Conservation (phyloP, 30 jellyfish, hydroid and myxozoan species). For the Turritopsis dohrnii region DNA sequence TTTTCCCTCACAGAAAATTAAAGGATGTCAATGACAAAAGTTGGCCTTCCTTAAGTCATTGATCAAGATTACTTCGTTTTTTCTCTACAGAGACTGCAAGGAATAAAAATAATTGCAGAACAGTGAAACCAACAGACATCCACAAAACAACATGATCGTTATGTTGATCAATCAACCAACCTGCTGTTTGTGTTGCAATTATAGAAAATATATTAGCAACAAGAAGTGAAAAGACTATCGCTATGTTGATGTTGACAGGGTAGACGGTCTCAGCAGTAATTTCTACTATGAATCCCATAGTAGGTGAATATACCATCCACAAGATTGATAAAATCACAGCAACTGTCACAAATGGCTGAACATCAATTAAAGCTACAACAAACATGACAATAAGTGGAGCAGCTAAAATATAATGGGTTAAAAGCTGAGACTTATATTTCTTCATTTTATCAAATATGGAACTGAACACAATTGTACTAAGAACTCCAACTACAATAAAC, state of each 20-base stretch:
- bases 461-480: conserved; percentile 7
- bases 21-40: background rate
- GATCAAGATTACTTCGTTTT: background rate
- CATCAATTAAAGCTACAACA: background rate
- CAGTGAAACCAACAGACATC: background rate
- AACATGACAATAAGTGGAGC: background rate
- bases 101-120: background rate
- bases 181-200: background rate
- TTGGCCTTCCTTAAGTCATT: background rate
- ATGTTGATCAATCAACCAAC: conserved; percentile 1
- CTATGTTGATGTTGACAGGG: background rate
- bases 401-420: background rate
- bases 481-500: background rate
- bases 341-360: background rate
- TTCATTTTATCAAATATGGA: background rate
- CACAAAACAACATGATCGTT: background rate
- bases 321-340: background rate
- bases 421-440: background rate
- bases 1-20: background rate
- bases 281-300: background rate
- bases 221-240: background rate
- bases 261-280: background rate
- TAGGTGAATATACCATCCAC: background rate
- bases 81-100: background rate
- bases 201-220: background rate